phyloP scores from a whole-genome alignment of 2,113 vertebrate species.

The Morone chrysops region DNA sequence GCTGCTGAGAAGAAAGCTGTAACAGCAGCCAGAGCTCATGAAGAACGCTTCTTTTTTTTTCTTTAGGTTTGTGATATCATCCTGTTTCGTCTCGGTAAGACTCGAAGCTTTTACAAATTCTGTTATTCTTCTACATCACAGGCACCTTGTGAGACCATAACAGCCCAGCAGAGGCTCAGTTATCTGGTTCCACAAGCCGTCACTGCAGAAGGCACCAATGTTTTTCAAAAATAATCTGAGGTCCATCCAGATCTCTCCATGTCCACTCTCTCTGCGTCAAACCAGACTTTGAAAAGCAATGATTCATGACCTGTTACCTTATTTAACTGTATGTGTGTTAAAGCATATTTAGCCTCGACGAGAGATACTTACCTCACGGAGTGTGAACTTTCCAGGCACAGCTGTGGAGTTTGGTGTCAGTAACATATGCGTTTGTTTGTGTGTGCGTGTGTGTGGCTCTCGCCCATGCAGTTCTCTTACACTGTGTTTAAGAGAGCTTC shows the following conservation, averaged over 20 bases:
- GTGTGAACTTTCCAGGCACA: conserved; percentile 69
- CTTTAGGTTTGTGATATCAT: background rate
- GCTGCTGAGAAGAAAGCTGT: background rate
- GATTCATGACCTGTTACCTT: conserved; percentile 23
- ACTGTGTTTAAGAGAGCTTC: background rate
- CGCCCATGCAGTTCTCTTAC: background rate
- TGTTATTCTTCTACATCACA: background rate
- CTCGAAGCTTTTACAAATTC: background rate
- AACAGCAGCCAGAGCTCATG: background rate
- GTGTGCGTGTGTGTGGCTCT: background rate
- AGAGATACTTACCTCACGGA: conserved; percentile 28
- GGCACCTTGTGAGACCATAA: conserved; percentile 3
- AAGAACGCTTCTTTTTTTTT: background rate
- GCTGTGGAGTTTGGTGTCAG: conserved; percentile 50
- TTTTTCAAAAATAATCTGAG: conserved; percentile 14
- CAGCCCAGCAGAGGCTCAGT: background rate
- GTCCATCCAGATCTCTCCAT: conserved; percentile 1
- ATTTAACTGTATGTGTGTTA: background rate
- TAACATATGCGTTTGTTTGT: conserved; percentile 12
- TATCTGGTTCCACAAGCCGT: conserved; percentile 3
- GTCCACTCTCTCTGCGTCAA: conserved; percentile 9
- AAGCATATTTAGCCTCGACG: conserved; percentile 36
- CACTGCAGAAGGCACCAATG: background rate
- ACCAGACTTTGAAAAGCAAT: conserved; percentile 16
- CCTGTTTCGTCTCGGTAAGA: background rate